These are phyloP conservation scores for Cheilosia urbana DNA, from an alignment of 2,888 invertebrate genomes.

Conservation along the genomic window DNA sequence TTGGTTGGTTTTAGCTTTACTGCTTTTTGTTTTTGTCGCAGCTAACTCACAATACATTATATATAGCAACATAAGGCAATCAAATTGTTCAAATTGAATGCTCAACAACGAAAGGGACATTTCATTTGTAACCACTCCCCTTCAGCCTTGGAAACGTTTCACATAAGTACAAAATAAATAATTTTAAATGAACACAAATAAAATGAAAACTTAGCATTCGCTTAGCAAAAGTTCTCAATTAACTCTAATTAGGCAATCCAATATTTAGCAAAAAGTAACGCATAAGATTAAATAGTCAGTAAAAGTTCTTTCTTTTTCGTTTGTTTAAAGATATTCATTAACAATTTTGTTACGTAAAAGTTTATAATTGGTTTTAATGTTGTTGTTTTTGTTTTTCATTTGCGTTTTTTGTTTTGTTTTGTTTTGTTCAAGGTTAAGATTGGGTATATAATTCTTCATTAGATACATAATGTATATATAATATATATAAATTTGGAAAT, in stretches of 20 bases:
- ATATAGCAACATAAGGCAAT: too few species aligned
- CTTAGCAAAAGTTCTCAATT: slow-evolving; percentile 18
- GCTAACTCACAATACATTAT: too few species aligned
- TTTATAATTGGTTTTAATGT: slow-evolving; percentile 31
- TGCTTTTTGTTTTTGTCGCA: too few species aligned
- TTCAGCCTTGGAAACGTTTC: too few species aligned
- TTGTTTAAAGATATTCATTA: slow-evolving; percentile 50
- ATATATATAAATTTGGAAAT: slow-evolving; percentile 58
- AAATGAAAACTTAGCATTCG: slow-evolving; percentile 9
- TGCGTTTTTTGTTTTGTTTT: neutral
- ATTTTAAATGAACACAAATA: neutral
- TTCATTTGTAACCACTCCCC: too few species aligned
- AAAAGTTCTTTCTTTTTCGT: slow-evolving; percentile 21
- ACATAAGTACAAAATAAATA: too few species aligned
- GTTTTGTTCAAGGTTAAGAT: slow-evolving; percentile 41
- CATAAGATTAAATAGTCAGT: slow-evolving; percentile 30
- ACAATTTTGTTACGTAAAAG: slow-evolving; percentile 48
- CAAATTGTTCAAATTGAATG: too few species aligned
- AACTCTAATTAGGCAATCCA: slow-evolving; percentile 39
- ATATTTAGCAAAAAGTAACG: slow-evolving; percentile 27
- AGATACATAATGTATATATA: slow-evolving; percentile 60
- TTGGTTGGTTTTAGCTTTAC: too few species aligned
- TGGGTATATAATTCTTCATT: slow-evolving; percentile 63
- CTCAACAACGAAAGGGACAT: too few species aligned
- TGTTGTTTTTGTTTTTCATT: slow-evolving; percentile 2